Conservation (phyloP, 2,797 vertebrate genomes). For the Pipistrellus nathusii region DNA sequence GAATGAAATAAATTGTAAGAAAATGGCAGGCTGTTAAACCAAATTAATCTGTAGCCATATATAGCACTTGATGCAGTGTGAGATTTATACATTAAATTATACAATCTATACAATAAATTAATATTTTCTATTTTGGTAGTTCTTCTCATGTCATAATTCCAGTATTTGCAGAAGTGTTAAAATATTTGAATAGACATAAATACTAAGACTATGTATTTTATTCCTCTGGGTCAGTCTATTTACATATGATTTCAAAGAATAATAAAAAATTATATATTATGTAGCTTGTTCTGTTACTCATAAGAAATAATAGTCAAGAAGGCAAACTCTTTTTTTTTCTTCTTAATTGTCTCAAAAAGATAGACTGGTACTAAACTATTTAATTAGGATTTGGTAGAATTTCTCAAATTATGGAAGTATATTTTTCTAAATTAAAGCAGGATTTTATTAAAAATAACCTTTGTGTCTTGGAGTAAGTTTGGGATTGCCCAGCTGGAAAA, state of each 20-base stretch:
- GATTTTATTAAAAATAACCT: not conserved
- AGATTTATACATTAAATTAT: not conserved
- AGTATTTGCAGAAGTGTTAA: not conserved
- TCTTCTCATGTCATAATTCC: not conserved
- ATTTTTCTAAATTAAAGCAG: conserved; percentile 16
- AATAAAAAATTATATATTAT: not conserved
- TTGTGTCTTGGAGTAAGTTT: not conserved
- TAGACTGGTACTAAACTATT: not conserved
- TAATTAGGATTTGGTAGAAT: not conserved
- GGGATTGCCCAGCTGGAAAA: not conserved
- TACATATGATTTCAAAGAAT: not conserved
- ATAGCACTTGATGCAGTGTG: not conserved
- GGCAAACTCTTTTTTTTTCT: not conserved
- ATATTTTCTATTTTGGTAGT: not conserved
- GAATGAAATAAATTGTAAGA: conserved; percentile 41
- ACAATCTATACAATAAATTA: not conserved
- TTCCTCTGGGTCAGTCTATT: not conserved
- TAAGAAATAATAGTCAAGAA: not conserved
- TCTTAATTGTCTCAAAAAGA: not conserved
- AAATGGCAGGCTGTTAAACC: conserved; percentile 38
- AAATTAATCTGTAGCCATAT: conserved; percentile 20
- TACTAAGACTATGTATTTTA: not conserved
- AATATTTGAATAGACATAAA: not conserved
- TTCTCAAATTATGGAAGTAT: not conserved
- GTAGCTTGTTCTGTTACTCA: not conserved